Evolutionary conservation across 2,797 vertebrate species (phyloP).

Genomic region (Siniperca undulata): DNA sequence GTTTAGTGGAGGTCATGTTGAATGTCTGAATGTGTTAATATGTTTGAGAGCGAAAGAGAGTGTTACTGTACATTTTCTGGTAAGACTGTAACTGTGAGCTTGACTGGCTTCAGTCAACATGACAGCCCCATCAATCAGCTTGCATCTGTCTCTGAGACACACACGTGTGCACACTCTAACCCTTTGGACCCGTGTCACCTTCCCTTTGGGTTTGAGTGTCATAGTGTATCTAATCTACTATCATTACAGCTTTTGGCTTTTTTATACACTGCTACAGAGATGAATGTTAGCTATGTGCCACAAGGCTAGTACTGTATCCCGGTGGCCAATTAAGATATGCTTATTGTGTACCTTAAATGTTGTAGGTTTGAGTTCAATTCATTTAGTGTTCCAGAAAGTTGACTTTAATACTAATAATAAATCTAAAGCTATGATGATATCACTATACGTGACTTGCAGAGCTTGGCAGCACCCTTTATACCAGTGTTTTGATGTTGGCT

Average conservation of each 20-base stretch:
- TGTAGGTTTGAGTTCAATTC: neutral
- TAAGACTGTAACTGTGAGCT: neutral
- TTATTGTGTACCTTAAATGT: conserved; percentile 1
- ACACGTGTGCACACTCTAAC: conserved; percentile 23
- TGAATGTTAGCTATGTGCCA: neutral
- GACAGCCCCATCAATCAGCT: conserved; percentile 36
- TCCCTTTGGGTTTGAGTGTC: conserved; percentile 9
- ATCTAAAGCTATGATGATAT: conserved; percentile 38
- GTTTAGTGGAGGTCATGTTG: neutral
- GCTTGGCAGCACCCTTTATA: conserved; percentile 48
- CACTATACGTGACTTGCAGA: conserved; percentile 28
- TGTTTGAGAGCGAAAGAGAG: neutral
- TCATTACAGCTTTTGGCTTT: neutral
- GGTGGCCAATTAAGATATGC: neutral
- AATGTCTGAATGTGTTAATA: neutral
- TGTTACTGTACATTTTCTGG: neutral
- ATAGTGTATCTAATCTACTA: neutral
- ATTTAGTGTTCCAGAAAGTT: neutral
- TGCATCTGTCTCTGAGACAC: conserved; percentile 11
- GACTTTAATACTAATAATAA: conserved; percentile 18
- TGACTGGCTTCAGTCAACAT: conserved; percentile 3
- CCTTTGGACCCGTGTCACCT: conserved; percentile 21
- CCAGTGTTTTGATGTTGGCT: conserved; percentile 52
- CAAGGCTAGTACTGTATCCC: neutral
- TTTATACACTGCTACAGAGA: neutral